Conservation (phyloP, 1,140 invertebrate species). For the Apis dorsata region DNA sequence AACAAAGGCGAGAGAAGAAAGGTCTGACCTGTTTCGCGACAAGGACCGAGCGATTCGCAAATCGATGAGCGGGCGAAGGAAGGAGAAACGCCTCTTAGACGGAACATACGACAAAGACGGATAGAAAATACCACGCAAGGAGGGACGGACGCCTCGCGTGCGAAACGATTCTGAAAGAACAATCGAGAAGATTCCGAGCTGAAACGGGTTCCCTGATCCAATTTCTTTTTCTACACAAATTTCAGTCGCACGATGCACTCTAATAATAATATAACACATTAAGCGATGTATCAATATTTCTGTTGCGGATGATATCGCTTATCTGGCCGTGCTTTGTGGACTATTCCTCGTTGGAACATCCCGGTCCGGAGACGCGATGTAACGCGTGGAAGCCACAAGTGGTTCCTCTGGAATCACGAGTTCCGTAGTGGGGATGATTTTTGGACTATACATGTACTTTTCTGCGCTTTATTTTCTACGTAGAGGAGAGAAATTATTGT, state of each 20-base stretch:
- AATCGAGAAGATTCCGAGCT: constrained; percentile 35
- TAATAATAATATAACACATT: too few relatives aligned
- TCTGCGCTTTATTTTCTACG: too few relatives aligned
- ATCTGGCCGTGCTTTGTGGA: not conserved
- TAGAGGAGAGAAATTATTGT: too few relatives aligned
- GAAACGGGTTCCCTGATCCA: not conserved
- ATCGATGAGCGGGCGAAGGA: too few relatives aligned
- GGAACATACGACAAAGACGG: not conserved
- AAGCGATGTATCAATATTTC: constrained; percentile 17
- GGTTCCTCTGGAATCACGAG: constrained; percentile 17
- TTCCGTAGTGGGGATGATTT: not conserved
- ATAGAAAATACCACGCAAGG: constrained; percentile 27
- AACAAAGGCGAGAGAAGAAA: too few relatives aligned
- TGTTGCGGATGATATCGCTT: not conserved
- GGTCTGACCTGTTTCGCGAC: too few relatives aligned
- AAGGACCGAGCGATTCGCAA: not conserved
- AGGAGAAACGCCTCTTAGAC: not conserved
- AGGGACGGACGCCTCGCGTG: constrained; percentile 27
- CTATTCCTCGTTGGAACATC: not conserved
- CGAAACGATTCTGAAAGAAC: constrained; percentile 24
- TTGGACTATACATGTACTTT: not conserved
- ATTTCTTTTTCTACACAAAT: not conserved
- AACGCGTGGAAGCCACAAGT: constrained; percentile 40
- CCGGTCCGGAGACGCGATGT: not conserved
- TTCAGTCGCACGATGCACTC: not conserved